Evolutionary conservation across 2,797 vertebrate genomes (phyloP).

Genomic region (Rhadinocentrus ornatus): DNA sequence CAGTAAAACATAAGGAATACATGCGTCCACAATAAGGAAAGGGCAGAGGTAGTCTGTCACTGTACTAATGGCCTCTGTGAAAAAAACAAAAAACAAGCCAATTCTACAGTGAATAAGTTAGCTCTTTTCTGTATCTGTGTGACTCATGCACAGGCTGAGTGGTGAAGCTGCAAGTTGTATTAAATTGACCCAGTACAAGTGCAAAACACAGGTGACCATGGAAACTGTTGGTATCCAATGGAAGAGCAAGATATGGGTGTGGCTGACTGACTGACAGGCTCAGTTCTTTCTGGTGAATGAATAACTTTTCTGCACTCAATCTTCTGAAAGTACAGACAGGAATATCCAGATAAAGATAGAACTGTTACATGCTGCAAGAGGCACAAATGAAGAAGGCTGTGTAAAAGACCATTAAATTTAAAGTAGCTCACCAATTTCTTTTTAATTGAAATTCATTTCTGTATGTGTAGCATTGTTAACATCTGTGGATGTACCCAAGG

Average conservation of each 20-base stretch:
- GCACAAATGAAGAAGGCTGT: neutral
- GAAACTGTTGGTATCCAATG: conserved; percentile 70
- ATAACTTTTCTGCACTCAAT: conserved; percentile 53
- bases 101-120: conserved; percentile 47
- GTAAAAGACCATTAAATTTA: neutral
- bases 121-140: conserved; percentile 40
- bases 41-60: neutral
- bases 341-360: conserved; percentile 31
- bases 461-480: neutral
- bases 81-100: conserved; percentile 31
- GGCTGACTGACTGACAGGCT: conserved; percentile 52
- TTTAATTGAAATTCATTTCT: neutral
- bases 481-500: neutral
- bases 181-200: conserved; percentile 68
- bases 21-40: neutral
- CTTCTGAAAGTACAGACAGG: neutral
- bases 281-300: conserved; percentile 60
- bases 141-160: conserved; percentile 60
- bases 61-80: conserved; percentile 3
- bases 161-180: conserved; percentile 52
- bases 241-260: conserved; percentile 51
- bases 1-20: neutral
- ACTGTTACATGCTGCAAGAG: conserved; percentile 16
- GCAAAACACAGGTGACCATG: conserved; percentile 76
- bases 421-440: neutral